Evolutionary conservation across 2,888 invertebrate genomes (phyloP).

Genomic region (Vesta saturnalis): DNA sequence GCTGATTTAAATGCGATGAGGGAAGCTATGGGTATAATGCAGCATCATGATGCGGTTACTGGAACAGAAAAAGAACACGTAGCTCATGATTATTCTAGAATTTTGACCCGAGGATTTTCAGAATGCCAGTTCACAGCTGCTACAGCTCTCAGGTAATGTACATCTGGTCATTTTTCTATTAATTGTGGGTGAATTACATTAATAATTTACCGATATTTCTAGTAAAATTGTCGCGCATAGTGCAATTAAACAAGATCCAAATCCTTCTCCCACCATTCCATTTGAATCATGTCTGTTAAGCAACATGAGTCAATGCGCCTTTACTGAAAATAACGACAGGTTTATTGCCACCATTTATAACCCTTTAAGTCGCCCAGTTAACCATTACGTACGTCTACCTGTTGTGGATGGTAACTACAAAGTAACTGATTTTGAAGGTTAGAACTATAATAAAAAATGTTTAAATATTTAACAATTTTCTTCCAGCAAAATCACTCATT

Average conservation of each 20-base stretch:
- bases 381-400: conserved; percentile 72
- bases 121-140: conserved; percentile 68
- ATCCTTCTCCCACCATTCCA: conserved; percentile 49
- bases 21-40: conserved; percentile 84
- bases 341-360: conserved; percentile 86
- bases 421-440: conserved; percentile 73
- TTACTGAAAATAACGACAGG: conserved; percentile 69
- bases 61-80: conserved; percentile 90
- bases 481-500: conserved; percentile 66
- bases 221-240: conserved; percentile 42
- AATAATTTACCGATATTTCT: too few species aligned
- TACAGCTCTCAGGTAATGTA: conserved; percentile 70
- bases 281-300: conserved; percentile 69
- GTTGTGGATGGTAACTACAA: conserved; percentile 67
- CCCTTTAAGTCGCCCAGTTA: conserved; percentile 73
- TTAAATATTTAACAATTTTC: too few species aligned
- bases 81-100: conserved; percentile 85
- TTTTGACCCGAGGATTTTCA: conserved; percentile 75
- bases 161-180: too few species aligned
- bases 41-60: conserved; percentile 93
- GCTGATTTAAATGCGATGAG: conserved; percentile 72
- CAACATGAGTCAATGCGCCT: conserved; percentile 81
- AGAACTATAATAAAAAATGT: neutral
- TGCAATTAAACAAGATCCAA: neutral
- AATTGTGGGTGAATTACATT: too few species aligned